phyloP scores from a whole-genome alignment of 2,113 vertebrate genomes.

The Nothocercus nigrocapillus region DNA sequence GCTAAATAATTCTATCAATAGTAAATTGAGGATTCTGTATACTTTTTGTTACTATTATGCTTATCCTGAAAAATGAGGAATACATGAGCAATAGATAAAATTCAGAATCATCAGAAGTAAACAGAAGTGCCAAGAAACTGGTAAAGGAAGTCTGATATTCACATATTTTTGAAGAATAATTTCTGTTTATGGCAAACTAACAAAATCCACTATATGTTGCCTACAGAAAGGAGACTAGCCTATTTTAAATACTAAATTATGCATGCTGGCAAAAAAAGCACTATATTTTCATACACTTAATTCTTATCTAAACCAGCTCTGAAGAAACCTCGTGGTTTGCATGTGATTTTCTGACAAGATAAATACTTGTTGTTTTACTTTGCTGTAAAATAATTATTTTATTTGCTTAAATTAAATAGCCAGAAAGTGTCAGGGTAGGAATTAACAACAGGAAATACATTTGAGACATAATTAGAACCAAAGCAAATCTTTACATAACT shows the following conservation, averaged over 20 bases:
- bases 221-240: not conserved
- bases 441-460: not conserved
- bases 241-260: not conserved
- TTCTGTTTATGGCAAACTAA: not conserved
- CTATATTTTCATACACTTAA: not conserved
- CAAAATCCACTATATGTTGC: not conserved
- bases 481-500: not conserved
- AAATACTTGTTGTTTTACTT: not conserved
- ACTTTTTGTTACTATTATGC: not conserved
- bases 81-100: not conserved
- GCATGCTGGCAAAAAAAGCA: not conserved
- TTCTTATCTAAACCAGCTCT: not conserved
- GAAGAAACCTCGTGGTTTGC: not conserved
- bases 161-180: not conserved
- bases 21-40: not conserved
- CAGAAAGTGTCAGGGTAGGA: not conserved
- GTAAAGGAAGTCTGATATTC: not conserved
- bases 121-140: not conserved
- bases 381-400: not conserved
- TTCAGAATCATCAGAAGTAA: not conserved
- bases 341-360: not conserved
- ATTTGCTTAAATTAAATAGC: not conserved
- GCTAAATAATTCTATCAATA: not conserved
- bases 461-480: not conserved
- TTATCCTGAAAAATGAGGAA: not conserved